Evolutionary conservation across 2,888 invertebrate species (phyloP), one percentile per base, ranked within the genome.

Genomic region (Heliconius hortense): DNA sequence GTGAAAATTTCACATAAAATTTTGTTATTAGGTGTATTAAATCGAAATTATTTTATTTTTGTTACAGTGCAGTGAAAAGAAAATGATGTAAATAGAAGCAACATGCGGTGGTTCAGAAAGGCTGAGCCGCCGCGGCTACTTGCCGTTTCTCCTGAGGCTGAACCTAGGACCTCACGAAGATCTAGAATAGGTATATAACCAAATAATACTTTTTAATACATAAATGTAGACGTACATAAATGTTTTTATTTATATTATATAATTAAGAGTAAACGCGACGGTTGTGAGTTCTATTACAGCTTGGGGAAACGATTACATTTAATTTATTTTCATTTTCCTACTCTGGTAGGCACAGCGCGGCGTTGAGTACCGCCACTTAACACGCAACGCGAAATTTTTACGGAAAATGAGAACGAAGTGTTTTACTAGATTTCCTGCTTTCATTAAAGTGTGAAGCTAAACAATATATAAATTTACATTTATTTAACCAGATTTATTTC

Each of bases 71-170:
- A 76, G 31, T 74, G 26, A 59, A 26, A 26, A 63, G 18, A 79
- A 78, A 24, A 80, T 80, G 80, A 79, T 76, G 43, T 80, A 79
- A 72, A 11, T 13, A 77, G 64, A 67, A 75, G 70, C 79, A 87
- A 87, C 84, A 96, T 96, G 96, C 96, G 96, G 93, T 96, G 96
- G 96, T 96, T 96, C 93, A 95, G 95, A 89, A 95, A 94, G 84
- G 95, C 95, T 86, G 96, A 95, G 90, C 94, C 96, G 87, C 96
- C 96, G 82, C 94, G 96, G 90, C 94, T 96, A 85, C 93, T 96
- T 80, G 96, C 96, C 89, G 94, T 96, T 79, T 96, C 96, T 80
- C 96, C 96, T 81, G 95, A 92, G 82, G 89, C 94, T 83, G 94
- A 95, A 85, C 87, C 89, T 80, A 86, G 89, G 48, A 83, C 91